Evolutionary conservation across 2,888 invertebrate genomes (phyloP), one percentile per base, ranked within the genome.

Genomic region (Euzophera pinguis): DNA sequence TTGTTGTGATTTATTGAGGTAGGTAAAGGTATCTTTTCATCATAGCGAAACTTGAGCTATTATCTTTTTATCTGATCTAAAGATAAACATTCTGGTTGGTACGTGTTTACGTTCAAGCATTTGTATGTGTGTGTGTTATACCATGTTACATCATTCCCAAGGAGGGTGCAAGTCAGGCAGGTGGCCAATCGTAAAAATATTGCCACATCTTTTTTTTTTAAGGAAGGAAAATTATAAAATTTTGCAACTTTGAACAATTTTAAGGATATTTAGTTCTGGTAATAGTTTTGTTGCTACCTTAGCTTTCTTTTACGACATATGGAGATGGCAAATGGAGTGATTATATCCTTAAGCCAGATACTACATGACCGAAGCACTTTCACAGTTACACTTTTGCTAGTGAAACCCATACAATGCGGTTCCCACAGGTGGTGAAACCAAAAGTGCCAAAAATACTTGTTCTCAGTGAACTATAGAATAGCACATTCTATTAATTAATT

Each of bases 341-440:
- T 22, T 5, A 22, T n/a, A 22, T 22, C 5, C 22, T 22, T 22
- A 22, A 22, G 22, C 22, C 22, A 5, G 22, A 22, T 22, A 22
- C 22, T 22, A 22, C 22, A 3, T 5, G 22, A n/a, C n/a, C n/a
- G n/a, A n/a, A 5, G 42, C 12, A 42, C 42, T 50, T 50, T 50
- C 50, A 50, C 50, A 34, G 29, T 12, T 14, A n/a, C 22, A 22
- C 22, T 22, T 22, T 22, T 16, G 13, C 27, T 27, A n/a, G 29
- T 34, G 39, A 50, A 14, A 41, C 14, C 14, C 41, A 10, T n/a
- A 51, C 51, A 51, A 51, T 35, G 22, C 13, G 5, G 7, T 50
- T 51, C 43, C 35, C 51, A 51, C 51, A 51, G 51, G 27, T 51
- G 43, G 43, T 51, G 51, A 51, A 45, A 51, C 29, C 17, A 50